These are phyloP conservation scores for Diphyllodes magnificus DNA, from an alignment of 2,113 vertebrate species.

Conservation along the genomic window DNA sequence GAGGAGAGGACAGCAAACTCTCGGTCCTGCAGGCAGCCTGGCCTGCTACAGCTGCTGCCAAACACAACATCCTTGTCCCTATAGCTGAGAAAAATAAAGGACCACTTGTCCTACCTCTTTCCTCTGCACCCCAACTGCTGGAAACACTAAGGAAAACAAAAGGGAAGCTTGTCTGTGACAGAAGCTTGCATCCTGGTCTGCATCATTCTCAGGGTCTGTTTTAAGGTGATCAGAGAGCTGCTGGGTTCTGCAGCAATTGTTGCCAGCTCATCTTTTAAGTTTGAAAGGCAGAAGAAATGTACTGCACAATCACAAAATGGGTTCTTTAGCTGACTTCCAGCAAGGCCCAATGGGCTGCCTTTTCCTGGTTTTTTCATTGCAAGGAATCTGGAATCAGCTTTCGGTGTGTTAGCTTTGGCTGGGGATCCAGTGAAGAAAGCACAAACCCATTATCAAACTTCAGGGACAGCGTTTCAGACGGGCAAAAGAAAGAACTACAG, in stretches of 20 bases:
- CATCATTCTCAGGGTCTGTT: neutral
- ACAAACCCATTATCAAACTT: neutral
- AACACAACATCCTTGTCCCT: fast-evolving
- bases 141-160: neutral
- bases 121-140: neutral
- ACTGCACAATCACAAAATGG: neutral
- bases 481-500: neutral
- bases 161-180: neutral
- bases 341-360: neutral
- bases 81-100: neutral
- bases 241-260: neutral
- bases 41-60: neutral
- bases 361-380: neutral
- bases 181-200: neutral
- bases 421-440: neutral
- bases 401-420: neutral
- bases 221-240: neutral
- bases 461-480: neutral
- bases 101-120: neutral
- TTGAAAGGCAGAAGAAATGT: neutral
- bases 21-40: neutral
- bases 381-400: neutral
- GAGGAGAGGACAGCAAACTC: neutral
- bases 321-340: neutral
- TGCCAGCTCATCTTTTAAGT: neutral